Percentiles rank a stretch among this genome's conserved stretches.
phyloP scores from a whole-genome alignment of 2,797 vertebrate species.

The Morus bassanus region DNA sequence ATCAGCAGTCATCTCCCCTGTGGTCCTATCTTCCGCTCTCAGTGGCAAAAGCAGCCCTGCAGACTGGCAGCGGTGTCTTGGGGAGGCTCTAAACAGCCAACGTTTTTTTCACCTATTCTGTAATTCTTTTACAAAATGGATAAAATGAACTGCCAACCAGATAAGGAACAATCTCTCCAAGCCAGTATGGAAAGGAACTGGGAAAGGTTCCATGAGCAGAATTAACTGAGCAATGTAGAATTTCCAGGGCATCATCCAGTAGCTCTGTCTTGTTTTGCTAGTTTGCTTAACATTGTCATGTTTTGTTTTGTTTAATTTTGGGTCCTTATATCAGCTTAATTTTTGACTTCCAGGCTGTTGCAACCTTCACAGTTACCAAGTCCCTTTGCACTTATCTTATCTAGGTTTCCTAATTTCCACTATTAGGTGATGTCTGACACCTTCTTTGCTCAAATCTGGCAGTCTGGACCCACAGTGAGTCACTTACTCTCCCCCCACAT shows the following conservation, averaged over 20 bases:
- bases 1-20: neutral
- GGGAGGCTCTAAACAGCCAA: neutral
- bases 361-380: constrained; percentile 5
- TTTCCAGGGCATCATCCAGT: neutral
- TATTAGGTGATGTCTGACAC: constrained; percentile 76
- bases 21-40: neutral
- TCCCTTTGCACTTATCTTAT: constrained; percentile 71
- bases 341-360: neutral
- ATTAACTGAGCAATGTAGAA: neutral
- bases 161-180: neutral
- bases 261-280: neutral
- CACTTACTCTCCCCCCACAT: constrained; percentile 25
- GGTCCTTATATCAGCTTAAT: neutral
- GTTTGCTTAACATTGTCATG: neutral
- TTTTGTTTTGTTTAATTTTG: neutral
- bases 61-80: neutral
- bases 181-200: neutral
- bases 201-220: neutral
- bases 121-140: neutral
- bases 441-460: constrained; percentile 42
- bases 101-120: neutral
- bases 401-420: constrained; percentile 69
- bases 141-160: neutral
- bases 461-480: constrained; percentile 68
- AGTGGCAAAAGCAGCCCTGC: neutral